Evolutionary conservation across 2,797 vertebrate genomes (phyloP), one percentile per base, ranked within the genome.

Genomic region (Oceanodroma leucorhoa): DNA sequence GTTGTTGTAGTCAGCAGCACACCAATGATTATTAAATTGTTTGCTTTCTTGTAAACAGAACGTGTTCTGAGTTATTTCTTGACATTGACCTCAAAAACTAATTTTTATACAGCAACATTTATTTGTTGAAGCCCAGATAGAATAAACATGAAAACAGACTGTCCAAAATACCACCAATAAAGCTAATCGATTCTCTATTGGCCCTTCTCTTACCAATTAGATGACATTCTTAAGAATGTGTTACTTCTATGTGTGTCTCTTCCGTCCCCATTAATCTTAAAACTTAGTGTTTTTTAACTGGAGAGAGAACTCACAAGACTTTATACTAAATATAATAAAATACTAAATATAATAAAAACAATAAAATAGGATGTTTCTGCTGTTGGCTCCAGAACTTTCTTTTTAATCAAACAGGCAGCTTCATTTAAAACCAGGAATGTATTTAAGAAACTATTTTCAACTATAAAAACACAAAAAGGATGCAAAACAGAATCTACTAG

Each of bases 141-240:
- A 75, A 80, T 6, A 80, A 93, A 80, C 19, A 34, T 6, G 9
- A 73, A 75, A 94, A 73, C 7, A 85, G 34, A 50, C 36, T 65
- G 21, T 30, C 46, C 15, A 87, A 88, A 93, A 13, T 41, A 75
- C 2, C 45, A 67, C 10, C n/a, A 53, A 60, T 48, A 73, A 73
- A 80, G 19, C 2, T 1, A 92, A 84, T 3, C 0, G 7, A 40
- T 67, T 50, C 17, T 61, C 17, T 65, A 46, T 7, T 75, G 38
- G n/a, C 9, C 10, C 14, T 65, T 66, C 46, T 76, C 24, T 60
- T 81, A 62, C 2, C 3, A 72, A 83, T 24, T 26, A 55, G 22
- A 50, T 0, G 0, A 29, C 32, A 62, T 57, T 73, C 20, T 77
- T 75, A 61, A 61, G 17, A 81, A 78, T 0, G 0, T 3, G 0